A percentile compares a stretch with the other conserved stretches of the same genome.
Conservation (phyloP, 2,888 invertebrate species). For the Lypha dubia region DNA sequence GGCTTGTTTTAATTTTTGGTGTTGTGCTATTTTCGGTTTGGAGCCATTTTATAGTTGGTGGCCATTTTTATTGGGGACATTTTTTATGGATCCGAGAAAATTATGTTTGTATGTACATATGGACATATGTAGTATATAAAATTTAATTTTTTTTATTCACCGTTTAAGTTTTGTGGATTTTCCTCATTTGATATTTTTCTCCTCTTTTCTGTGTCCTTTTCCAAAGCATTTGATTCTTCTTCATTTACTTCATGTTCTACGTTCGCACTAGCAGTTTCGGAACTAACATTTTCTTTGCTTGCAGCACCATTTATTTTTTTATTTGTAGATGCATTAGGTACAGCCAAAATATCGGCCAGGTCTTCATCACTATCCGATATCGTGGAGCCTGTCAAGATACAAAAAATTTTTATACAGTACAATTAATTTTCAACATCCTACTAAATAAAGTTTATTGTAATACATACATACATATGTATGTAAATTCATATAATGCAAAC, state of each 20-base stretch:
- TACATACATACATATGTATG: background rate
- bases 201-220: constrained; percentile 52
- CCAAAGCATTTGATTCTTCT: constrained; percentile 62
- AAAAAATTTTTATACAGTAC: too few species aligned
- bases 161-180: constrained; percentile 23
- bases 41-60: too few species aligned
- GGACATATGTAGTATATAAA: too few species aligned
- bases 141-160: constrained; percentile 28
- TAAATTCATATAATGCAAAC: too few species aligned
- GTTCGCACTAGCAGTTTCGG: constrained; percentile 73
- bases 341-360: constrained; percentile 65
- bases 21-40: too few species aligned
- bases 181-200: constrained; percentile 24
- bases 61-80: too few species aligned
- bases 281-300: constrained; percentile 57
- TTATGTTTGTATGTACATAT: too few species aligned
- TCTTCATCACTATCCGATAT: constrained; percentile 72
- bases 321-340: constrained; percentile 32
- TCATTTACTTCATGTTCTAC: constrained; percentile 75
- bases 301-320: background rate
- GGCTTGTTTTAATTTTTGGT: too few species aligned
- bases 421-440: too few species aligned
- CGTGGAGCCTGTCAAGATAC: constrained; percentile 64
- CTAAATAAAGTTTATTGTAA: too few species aligned
- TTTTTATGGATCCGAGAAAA: too few species aligned